These are phyloP conservation scores for Gallinago media DNA, from an alignment of 2,113 vertebrate genomes.

Conservation along the genomic window DNA sequence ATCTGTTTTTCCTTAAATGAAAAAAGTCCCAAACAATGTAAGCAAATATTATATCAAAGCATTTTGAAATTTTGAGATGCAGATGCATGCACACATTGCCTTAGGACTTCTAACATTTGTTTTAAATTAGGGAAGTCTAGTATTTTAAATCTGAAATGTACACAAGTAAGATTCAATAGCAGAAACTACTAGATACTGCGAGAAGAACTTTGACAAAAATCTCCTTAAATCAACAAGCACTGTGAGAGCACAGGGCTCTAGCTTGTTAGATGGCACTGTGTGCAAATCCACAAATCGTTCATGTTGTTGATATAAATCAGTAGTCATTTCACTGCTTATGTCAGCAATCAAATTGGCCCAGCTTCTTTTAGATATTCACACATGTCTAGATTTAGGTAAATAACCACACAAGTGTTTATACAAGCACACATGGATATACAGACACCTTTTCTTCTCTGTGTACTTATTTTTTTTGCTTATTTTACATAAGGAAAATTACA, in stretches of 20 bases:
- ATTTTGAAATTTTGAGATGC: background rate
- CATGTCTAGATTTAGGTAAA: background rate
- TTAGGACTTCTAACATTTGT: background rate
- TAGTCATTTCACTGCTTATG: background rate
- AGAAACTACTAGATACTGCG: background rate
- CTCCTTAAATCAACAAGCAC: background rate
- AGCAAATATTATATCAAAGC: background rate
- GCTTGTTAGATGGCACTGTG: background rate
- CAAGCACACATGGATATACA: background rate
- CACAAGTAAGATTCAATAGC: background rate
- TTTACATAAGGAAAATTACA: background rate
- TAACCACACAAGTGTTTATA: background rate
- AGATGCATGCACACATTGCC: background rate
- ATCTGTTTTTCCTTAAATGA: background rate
- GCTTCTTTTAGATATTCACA: background rate
- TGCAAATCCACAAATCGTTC: background rate
- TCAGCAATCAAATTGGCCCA: background rate
- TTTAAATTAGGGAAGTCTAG: background rate
- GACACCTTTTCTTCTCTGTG: background rate
- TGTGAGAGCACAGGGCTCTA: background rate
- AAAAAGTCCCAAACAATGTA: fast-evolving
- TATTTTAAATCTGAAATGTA: background rate
- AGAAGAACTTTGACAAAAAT: background rate
- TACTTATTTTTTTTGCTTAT: background rate
- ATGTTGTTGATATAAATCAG: background rate